These are phyloP conservation scores for Tenthredo mesomela DNA, from an alignment of 2,888 invertebrate species.

Conservation along the genomic window DNA sequence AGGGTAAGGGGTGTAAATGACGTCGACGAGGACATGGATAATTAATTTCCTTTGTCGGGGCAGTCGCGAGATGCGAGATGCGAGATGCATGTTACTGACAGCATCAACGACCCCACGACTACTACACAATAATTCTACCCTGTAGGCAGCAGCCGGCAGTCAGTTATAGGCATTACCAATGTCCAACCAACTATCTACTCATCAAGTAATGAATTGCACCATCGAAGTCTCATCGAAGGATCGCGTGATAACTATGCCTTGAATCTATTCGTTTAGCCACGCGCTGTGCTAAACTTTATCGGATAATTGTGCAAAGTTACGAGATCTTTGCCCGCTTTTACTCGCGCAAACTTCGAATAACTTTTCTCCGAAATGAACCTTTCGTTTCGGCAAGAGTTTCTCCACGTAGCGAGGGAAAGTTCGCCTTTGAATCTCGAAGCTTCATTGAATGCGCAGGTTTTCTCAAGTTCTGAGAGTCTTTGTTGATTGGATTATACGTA, in stretches of 20 bases:
- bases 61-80: slow-evolving; percentile 50
- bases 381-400: slow-evolving; percentile 43
- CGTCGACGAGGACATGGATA: slow-evolving; percentile 53
- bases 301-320: slow-evolving; percentile 47
- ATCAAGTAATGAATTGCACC: slow-evolving; percentile 27
- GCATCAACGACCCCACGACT: slow-evolving; percentile 42
- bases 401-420: slow-evolving; percentile 30
- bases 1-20: slow-evolving; percentile 36
- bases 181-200: background rate
- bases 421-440: slow-evolving; percentile 34
- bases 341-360: slow-evolving; percentile 41
- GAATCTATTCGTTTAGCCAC: slow-evolving; percentile 32
- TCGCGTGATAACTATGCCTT: slow-evolving; percentile 40
- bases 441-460: slow-evolving; percentile 41
- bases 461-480: slow-evolving; percentile 27
- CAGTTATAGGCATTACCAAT: background rate
- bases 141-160: slow-evolving; percentile 34
- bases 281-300: slow-evolving; percentile 37
- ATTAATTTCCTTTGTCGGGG: slow-evolving; percentile 55
- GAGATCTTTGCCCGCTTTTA: slow-evolving; percentile 47
- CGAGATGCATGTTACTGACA: slow-evolving; percentile 52
- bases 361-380: slow-evolving; percentile 46
- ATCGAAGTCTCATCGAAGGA: slow-evolving; percentile 31
- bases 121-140: slow-evolving; percentile 48
- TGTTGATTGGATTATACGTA: slow-evolving; percentile 45